These are phyloP conservation scores for Caenorhabditis becei DNA, from an alignment of 2,888 invertebrate species.

Conservation along the genomic window DNA sequence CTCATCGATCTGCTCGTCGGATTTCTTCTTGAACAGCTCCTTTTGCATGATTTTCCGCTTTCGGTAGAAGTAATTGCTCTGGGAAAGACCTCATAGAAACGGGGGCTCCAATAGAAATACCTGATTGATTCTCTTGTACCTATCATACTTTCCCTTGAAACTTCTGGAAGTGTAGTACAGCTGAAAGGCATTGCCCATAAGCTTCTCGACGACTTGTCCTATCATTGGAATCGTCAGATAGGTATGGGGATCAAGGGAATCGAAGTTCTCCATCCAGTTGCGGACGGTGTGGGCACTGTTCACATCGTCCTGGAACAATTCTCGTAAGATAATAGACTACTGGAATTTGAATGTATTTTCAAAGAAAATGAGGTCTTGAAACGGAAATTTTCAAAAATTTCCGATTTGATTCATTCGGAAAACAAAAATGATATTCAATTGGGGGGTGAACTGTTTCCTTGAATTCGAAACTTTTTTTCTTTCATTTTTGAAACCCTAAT, in stretches of 20 bases:
- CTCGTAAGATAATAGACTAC: too few relatives aligned
- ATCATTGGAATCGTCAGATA: constrained; percentile 84
- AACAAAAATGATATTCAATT: too few relatives aligned
- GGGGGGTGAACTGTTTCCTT: too few relatives aligned
- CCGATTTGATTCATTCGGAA: too few relatives aligned
- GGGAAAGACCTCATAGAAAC: constrained; percentile 1
- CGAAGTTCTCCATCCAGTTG: constrained; percentile 90
- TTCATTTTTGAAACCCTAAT: constrained; percentile 4
- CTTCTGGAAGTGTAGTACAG: constrained; percentile 94
- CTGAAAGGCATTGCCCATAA: constrained; percentile 98
- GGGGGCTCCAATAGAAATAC: neutral
- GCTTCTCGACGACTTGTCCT: constrained; percentile 95
- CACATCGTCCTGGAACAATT: constrained; percentile 42
- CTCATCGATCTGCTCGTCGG: constrained; percentile 44
- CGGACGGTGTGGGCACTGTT: constrained; percentile 51
- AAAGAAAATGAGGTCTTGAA: constrained; percentile 83
- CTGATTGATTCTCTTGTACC: constrained; percentile 82
- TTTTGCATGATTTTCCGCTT: constrained; percentile 46
- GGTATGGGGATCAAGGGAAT: constrained; percentile 84
- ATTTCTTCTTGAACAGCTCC: constrained; percentile 55
- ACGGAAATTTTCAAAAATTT: neutral
- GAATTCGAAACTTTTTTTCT: too few relatives aligned
- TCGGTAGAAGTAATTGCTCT: constrained; percentile 52
- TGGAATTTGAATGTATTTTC: neutral
- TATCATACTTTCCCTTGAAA: constrained; percentile 85